Evolutionary conservation across 2,113 vertebrate species (phyloP), one percentile per base, ranked within the genome.

Genomic region (Phyllostomus discolor): DNA sequence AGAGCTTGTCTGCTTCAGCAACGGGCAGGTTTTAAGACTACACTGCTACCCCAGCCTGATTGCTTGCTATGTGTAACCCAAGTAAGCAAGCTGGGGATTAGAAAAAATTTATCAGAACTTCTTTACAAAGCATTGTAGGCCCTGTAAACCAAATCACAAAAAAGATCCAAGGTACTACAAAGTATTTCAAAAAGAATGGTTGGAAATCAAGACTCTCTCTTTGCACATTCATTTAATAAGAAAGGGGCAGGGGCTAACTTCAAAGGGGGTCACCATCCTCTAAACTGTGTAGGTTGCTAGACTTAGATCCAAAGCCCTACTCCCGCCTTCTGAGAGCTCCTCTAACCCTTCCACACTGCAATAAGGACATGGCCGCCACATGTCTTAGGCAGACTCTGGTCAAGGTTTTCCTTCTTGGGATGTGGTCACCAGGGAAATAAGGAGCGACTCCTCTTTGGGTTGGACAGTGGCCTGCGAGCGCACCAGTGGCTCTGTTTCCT

Each of bases 401-500:
- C 8, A 64, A 64, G 52, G 48, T 81, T 54, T 43, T 31, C 38
- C 66, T 96, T 92, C 90, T 80, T 59, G 67, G 84, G 50, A 90
- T 50, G 70, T 81, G 59, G 91, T 91, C 89, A 81, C 69, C 83
- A 80, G 70, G 83, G 88, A 93, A 72, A 89, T 33, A 26, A 86
- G 67, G 73, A 96, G 73, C 96, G 92, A 67, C 8, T 90, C 38
- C 57, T 94, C 62, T 95, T 8, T 50, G 95, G 26, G 46, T 89
- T 92, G 26, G 73, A 64, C 72, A 66, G 50, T 28, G 26, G 78
- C 62, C 57, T 59, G 43, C 33, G 76, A 96, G 84, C 75, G 33
- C 69, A 78, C 33, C 57, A 85, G n/a, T 11, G 89, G 81, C 93
- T 96, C 94, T 50, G 66, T 69, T 94, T 97, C 87, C 67, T 94